Conservation (phyloP, 2,797 vertebrate genomes). For the Protosalanx chinensis region DNA sequence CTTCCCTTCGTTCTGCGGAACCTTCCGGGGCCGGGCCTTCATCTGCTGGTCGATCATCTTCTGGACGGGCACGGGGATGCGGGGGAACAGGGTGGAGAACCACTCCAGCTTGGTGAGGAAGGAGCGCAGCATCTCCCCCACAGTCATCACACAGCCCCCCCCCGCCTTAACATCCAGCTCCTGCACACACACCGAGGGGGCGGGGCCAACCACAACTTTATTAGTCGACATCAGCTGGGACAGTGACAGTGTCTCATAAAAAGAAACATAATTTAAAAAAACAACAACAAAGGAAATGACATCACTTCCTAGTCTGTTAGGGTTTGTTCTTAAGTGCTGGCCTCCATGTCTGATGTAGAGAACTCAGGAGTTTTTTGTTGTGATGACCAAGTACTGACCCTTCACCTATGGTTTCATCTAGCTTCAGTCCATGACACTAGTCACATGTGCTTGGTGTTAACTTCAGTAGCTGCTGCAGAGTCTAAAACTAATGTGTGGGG, state of each 20-base stretch:
- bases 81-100: constrained; percentile 98
- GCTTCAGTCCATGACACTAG: constrained; percentile 68
- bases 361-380: constrained; percentile 42
- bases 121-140: constrained; percentile 98
- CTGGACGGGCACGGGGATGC: constrained; percentile 98
- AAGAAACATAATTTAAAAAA: not conserved
- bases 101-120: constrained; percentile 98
- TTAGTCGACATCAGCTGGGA: constrained; percentile 13
- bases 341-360: constrained; percentile 24
- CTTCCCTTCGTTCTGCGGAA: constrained; percentile 83
- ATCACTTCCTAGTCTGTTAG: constrained; percentile 15
- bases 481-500: constrained; percentile 23
- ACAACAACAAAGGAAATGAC: not conserved
- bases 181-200: constrained; percentile 58
- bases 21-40: constrained; percentile 91
- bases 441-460: constrained; percentile 43
- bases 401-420: constrained; percentile 81
- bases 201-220: not conserved
- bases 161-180: constrained; percentile 98
- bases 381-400: constrained; percentile 78
- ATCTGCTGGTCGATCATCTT: constrained; percentile 96
- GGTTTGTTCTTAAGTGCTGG: constrained; percentile 30
- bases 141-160: constrained; percentile 94
- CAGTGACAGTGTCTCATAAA: not conserved
- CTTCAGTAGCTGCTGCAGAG: constrained; percentile 16